phyloP scores from a whole-genome alignment of 2,113 vertebrate species.

The Elephantulus edwardii region DNA sequence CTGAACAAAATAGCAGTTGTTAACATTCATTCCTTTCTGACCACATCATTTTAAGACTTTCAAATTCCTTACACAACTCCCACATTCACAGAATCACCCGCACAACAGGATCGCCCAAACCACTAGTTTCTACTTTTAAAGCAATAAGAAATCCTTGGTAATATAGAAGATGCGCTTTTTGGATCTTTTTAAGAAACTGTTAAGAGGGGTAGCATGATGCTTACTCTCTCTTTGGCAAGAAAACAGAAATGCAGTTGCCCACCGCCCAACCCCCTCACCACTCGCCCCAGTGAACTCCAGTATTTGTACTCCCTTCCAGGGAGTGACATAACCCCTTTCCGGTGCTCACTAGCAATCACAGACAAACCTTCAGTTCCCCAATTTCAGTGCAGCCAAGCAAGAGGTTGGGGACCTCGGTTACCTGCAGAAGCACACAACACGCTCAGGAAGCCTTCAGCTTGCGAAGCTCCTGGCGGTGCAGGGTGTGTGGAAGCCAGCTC shows the following conservation, averaged over 20 bases:
- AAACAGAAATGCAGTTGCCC: neutral
- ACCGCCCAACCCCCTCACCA: neutral
- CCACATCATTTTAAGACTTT: constrained; percentile 12
- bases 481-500: constrained; percentile 17
- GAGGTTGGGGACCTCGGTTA: neutral
- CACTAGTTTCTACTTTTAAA: neutral
- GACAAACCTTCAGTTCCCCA: neutral
- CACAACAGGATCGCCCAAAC: neutral
- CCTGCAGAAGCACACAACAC: constrained; percentile 33
- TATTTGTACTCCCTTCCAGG: neutral
- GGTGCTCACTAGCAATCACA: neutral
- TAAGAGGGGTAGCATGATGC: neutral
- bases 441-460: neutral
- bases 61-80: neutral
- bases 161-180: neutral
- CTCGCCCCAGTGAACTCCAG: neutral
- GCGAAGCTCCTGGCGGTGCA: neutral
- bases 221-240: neutral
- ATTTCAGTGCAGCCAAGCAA: neutral
- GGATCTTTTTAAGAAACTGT: neutral
- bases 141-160: neutral
- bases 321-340: accelerated
- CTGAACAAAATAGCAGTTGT: neutral
- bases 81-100: neutral
- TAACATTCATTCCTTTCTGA: neutral